Evolutionary conservation across 2,113 vertebrate species (phyloP), one percentile per base, ranked within the genome.

Genomic region (Parus major): DNA sequence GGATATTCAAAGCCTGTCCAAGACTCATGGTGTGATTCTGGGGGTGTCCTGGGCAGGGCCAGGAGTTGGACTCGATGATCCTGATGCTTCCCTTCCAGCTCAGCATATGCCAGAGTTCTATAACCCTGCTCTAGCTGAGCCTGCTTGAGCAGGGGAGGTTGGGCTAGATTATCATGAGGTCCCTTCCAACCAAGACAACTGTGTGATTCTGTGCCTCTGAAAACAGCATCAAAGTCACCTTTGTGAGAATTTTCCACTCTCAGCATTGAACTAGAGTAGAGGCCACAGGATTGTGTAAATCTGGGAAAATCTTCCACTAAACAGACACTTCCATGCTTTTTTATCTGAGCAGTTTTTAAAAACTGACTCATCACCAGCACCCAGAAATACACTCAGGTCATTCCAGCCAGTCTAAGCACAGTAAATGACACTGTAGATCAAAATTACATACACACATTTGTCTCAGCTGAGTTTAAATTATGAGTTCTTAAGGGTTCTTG

Each of bases 251-350:
- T 73, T 92, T 60, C 60, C 15, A 44, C 21, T 44, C 59, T 61
- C 52, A 63, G 28, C 18, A 24, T 0, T 49, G 19, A 52, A 24
- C 0, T 1, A 70, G 4, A 69, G 15, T 14, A 52, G 14, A 73
- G 21, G 19, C 23, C 24, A 31, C 5, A 61, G 33, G 25, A 66
- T 7, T 66, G 39, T 23, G 31, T 63, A 59, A 61, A 79, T 4
- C 46, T 13, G 5, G 31, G 42, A 66, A 65, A 70, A 61, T 31
- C 42, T 79, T 49, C 46, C 61, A 41, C 25, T 59, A 24, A 86
- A 70, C 9, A 82, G 21, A 46, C 41, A 59, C 7, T 82, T 73
- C 29, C 13, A 50, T 10, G 61, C 56, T 18, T 52, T 49, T 49
- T 21, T 5, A 53, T 53, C 19, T 79, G 66, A 73, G 15, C 2